A percentile compares a stretch with the other conserved stretches of the same genome.
Conservation (phyloP, 2,888 invertebrate species). For the Drosophila neonasuta region DNA sequence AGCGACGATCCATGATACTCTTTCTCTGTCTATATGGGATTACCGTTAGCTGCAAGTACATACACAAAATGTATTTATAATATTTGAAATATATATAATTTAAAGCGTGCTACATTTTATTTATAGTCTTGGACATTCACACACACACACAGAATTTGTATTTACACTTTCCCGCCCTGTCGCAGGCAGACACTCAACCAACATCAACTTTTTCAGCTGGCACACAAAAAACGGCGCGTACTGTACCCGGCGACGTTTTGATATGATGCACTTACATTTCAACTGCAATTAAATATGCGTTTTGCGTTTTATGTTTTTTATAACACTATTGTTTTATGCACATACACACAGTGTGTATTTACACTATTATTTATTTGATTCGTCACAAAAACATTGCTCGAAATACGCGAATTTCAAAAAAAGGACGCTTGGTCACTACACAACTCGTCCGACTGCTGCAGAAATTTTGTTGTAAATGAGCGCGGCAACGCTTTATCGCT, state of each 20-base stretch:
- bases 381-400: slow-evolving; percentile 22
- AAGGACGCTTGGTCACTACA: slow-evolving; percentile 51
- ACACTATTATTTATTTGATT: not conserved
- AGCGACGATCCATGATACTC: slow-evolving; percentile 61
- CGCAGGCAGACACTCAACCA: slow-evolving; percentile 20
- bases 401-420: slow-evolving; percentile 19
- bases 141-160: slow-evolving; percentile 28
- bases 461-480: slow-evolving; percentile 60
- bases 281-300: slow-evolving; percentile 5
- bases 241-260: slow-evolving; percentile 61
- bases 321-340: not conserved
- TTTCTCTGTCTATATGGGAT: slow-evolving; percentile 10
- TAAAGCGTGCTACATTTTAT: slow-evolving; percentile 56
- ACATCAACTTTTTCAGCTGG: slow-evolving; percentile 47
- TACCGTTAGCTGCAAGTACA: slow-evolving; percentile 42
- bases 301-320: not conserved
- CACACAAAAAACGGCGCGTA: slow-evolving; percentile 59
- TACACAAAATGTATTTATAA: slow-evolving; percentile 35
- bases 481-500: slow-evolving; percentile 38
- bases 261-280: slow-evolving; percentile 50
- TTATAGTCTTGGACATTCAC: slow-evolving; percentile 52
- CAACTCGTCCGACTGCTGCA: slow-evolving; percentile 39
- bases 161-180: slow-evolving; percentile 62
- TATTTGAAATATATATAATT: slow-evolving; percentile 24
- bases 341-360: not conserved